Conservation (phyloP, 2,888 invertebrate genomes). For the Lasioglossum calceatum region DNA sequence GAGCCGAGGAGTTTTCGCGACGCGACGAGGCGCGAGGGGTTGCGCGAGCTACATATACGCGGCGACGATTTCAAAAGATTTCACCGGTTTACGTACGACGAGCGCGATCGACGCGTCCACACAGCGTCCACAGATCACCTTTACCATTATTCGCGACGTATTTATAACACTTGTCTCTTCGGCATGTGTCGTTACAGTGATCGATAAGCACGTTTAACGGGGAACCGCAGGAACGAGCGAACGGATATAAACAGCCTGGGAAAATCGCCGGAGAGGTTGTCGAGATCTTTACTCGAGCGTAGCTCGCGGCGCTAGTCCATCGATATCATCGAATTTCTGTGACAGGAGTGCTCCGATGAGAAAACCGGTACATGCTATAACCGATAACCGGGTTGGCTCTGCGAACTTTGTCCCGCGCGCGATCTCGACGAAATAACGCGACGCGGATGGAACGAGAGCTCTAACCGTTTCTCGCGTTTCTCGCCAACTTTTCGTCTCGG, state of each 20-base stretch:
- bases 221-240: neutral
- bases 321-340: neutral
- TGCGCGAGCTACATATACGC: neutral
- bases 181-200: slow-evolving; percentile 1
- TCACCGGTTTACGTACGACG: neutral
- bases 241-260: neutral
- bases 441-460: too few species aligned
- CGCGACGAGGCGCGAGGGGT: too few species aligned
- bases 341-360: neutral
- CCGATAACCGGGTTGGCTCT: too few species aligned
- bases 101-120: neutral
- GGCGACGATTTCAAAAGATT: neutral
- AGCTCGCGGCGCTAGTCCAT: neutral
- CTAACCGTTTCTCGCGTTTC: too few species aligned
- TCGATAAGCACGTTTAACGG: slow-evolving; percentile 39
- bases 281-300: neutral
- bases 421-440: too few species aligned
- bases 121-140: neutral
- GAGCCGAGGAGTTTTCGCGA: neutral
- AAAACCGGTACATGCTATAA: too few species aligned
- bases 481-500: too few species aligned
- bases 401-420: too few species aligned
- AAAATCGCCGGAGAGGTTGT: neutral
- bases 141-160: slow-evolving; percentile 3
- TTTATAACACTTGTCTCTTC: slow-evolving; percentile 14